Evolutionary conservation across 2,797 vertebrate species (phyloP).

Genomic region (Anisognathus igniventris): DNA sequence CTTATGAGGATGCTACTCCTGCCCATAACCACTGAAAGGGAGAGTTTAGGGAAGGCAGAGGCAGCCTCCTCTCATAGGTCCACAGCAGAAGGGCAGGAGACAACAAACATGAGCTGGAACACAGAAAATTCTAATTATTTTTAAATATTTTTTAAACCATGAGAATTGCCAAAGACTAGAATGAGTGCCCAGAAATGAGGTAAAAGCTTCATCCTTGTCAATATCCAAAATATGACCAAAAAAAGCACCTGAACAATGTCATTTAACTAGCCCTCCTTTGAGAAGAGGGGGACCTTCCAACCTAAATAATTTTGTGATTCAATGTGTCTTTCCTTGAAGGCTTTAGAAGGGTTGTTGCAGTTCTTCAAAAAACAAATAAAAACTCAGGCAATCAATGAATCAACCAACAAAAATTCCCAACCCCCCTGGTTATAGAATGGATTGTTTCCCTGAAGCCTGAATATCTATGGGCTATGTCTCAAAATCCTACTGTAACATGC

Average conservation of each 20-base stretch:
- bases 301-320: not conserved
- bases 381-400: accelerated
- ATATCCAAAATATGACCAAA: not conserved
- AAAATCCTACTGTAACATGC: not conserved
- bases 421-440: accelerated
- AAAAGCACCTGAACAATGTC: accelerated
- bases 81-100: not conserved
- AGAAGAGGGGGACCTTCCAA: not conserved
- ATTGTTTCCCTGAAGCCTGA: not conserved
- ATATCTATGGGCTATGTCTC: not conserved
- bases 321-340: not conserved
- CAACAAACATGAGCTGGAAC: not conserved
- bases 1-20: not conserved
- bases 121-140: not conserved
- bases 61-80: not conserved
- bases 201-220: not conserved
- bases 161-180: not conserved
- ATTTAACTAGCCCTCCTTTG: not conserved
- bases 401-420: accelerated
- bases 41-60: not conserved
- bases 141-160: not conserved
- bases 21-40: accelerated
- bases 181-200: not conserved
- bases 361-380: not conserved
- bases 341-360: not conserved